Evolutionary conservation across 1,140 invertebrate species (phyloP).

Genomic region (Choristoneura fumiferana): DNA sequence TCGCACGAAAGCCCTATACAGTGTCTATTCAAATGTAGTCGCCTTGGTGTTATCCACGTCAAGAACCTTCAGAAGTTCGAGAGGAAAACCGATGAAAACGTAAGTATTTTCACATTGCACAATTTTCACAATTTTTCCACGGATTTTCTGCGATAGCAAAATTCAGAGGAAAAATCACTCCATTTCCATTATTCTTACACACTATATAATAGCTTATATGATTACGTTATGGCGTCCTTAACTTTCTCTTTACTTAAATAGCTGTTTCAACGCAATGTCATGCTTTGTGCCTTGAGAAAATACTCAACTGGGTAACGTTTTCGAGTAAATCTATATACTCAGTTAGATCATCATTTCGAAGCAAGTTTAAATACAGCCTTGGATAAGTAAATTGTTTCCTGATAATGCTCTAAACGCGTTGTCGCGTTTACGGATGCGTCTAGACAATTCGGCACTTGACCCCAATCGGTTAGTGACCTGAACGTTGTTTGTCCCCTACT

Average conservation of each 20-base stretch:
- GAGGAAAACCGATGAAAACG: conserved; percentile 72
- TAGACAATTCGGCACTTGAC: conserved; percentile 58
- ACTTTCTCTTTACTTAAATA: conserved; percentile 1
- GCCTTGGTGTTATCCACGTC: conserved; percentile 49
- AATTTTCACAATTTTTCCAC: conserved; percentile 30
- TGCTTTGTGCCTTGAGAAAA: neutral
- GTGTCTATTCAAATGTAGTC: conserved; percentile 76
- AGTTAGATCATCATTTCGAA: no score
- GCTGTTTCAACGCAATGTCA: neutral
- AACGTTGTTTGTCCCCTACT: conserved; percentile 42
- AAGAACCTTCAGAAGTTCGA: conserved; percentile 58
- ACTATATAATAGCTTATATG: no score
- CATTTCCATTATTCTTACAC: conserved; percentile 33
- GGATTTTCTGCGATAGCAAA: conserved; percentile 11
- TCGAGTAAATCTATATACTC: no score
- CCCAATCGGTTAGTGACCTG: conserved; percentile 53
- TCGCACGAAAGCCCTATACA: conserved; percentile 70
- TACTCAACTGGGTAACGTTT: neutral
- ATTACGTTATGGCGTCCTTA: conserved; percentile 1
- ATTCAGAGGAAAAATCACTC: conserved; percentile 32
- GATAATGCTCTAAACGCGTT: neutral
- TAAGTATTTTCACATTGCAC: conserved; percentile 45
- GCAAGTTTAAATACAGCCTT: neutral
- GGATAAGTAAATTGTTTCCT: conserved; percentile 3
- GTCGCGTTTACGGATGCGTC: no score